phyloP scores from a whole-genome alignment of 1,140 invertebrate species.

The Drosophila ananassae region DNA sequence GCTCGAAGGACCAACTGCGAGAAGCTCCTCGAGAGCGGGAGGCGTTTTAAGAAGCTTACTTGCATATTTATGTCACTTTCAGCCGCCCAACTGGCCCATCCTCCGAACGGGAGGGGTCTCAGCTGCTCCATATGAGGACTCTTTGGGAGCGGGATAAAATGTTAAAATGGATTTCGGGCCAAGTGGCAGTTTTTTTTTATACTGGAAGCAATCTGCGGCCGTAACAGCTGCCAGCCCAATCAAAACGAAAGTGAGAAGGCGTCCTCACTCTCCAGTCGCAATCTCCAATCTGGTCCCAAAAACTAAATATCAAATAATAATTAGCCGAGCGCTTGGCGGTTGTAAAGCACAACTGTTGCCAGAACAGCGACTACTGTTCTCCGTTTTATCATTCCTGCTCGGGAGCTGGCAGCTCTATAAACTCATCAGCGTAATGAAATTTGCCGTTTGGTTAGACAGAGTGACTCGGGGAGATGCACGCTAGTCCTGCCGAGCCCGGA shows the following conservation, averaged over 20 bases:
- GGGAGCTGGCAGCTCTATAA: slow-evolving; percentile 68
- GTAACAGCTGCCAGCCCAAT: slow-evolving; percentile 39
- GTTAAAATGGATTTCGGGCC: too few relatives aligned
- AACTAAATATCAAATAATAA: slow-evolving; percentile 63
- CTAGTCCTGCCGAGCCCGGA: background rate
- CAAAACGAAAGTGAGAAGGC: slow-evolving; percentile 2
- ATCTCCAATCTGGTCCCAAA: slow-evolving; percentile 6
- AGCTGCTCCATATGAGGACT: background rate
- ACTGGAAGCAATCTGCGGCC: background rate
- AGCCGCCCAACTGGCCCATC: background rate
- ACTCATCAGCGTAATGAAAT: slow-evolving; percentile 76
- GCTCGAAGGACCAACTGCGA: too few relatives aligned
- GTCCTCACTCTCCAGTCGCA: background rate
- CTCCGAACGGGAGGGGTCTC: background rate
- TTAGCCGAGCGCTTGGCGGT: slow-evolving; percentile 39
- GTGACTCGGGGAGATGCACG: slow-evolving; percentile 8
- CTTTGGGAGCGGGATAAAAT: background rate
- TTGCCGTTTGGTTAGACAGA: slow-evolving; percentile 38
- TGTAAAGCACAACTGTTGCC: slow-evolving; percentile 65
- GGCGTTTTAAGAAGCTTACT: slow-evolving; percentile 73
- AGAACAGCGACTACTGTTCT: background rate
- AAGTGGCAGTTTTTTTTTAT: too few relatives aligned
- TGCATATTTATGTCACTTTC: slow-evolving; percentile 75
- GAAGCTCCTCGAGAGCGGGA: slow-evolving; percentile 5
- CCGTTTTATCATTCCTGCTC: background rate